A percentile compares a stretch with the other conserved stretches of the same genome.
Conservation (phyloP, 2,113 vertebrate genomes). For the Saguinus midas region DNA sequence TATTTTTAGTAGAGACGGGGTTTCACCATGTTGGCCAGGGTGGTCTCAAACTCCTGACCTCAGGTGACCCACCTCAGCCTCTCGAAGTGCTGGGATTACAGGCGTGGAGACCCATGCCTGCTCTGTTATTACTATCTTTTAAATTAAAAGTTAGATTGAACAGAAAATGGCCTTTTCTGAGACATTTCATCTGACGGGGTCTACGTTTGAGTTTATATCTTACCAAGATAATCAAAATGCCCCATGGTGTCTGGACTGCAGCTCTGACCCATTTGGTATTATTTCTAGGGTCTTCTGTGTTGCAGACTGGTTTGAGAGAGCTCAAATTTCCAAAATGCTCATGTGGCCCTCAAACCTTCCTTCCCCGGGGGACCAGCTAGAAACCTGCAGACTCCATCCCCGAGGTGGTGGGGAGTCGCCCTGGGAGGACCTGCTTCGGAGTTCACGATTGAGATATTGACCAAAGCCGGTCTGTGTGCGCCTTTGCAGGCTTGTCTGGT, state of each 20-base stretch:
- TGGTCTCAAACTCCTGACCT: too few species aligned
- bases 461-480: not conserved
- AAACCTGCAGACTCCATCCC: not conserved
- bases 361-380: not conserved
- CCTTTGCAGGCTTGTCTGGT: not conserved
- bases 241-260: constrained; percentile 7
- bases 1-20: too few species aligned
- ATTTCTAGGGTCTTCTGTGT: constrained; percentile 59
- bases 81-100: too few species aligned
- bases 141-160: not conserved
- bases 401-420: not conserved
- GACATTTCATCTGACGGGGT: not conserved
- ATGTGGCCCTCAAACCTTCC: not conserved
- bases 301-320: not conserved
- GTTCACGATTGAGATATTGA: not conserved
- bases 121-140: not conserved
- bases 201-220: not conserved
- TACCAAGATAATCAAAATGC: constrained; percentile 55
- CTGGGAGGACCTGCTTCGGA: not conserved
- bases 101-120: too few species aligned
- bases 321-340: not conserved
- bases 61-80: too few species aligned
- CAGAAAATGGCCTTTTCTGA: not conserved
- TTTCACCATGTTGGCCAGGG: too few species aligned
- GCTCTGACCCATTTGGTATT: constrained; percentile 47